Base-by-base conservation (phyloP, 1,140 invertebrate species). In the Saxidomus purpurata region DNA sequence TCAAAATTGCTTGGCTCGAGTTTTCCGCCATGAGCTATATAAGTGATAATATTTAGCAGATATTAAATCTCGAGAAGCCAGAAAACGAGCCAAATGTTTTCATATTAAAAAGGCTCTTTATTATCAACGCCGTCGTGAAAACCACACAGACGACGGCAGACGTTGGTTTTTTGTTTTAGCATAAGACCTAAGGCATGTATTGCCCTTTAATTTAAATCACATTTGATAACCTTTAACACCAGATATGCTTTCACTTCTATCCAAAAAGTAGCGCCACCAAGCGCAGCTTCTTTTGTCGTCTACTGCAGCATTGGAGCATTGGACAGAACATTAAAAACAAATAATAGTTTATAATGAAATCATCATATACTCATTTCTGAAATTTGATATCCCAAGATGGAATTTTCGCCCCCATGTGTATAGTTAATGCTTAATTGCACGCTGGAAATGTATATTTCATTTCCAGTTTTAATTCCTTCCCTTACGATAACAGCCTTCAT, bases 151-250 rank as follows among this genome's bases (percentile, higher is more conserved):
- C 28, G 67, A 71, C 17, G 34, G 22, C 67, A 71, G 67, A 71
- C 67, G 67, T 9, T 38, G 4, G 67, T 25, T 59, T n/a, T 71
- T 71, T 71, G 67, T 71, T 38, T 38, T 15, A 38, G 15, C 13
- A 38, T 0, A 40, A 38, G 34, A 36, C 67, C 36, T 38, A 38
- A 38, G 67, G 67, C 67, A 38, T 38, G 13, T 28, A 6, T 19
- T 38, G 34, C 17, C 34, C 67, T 71, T 71, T 71, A 25, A 71
- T 71, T 71, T 38, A 71, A 71, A 71, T 38, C 67, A 19, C 15
- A 71, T 71, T 71, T 38, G 67, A 71, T 71, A 71, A 71, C 67
- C 67, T 71, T 71, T 71, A 71, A 71, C 67, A 71, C 22, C 34
- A 36, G 61, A 67, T 31, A 31, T 31, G 61, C 28, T 67, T 67